Percentiles rank a stretch among this genome's conserved stretches.
Conservation (phyloP, 2,888 invertebrate genomes). For the Nemotelus pantherinus region DNA sequence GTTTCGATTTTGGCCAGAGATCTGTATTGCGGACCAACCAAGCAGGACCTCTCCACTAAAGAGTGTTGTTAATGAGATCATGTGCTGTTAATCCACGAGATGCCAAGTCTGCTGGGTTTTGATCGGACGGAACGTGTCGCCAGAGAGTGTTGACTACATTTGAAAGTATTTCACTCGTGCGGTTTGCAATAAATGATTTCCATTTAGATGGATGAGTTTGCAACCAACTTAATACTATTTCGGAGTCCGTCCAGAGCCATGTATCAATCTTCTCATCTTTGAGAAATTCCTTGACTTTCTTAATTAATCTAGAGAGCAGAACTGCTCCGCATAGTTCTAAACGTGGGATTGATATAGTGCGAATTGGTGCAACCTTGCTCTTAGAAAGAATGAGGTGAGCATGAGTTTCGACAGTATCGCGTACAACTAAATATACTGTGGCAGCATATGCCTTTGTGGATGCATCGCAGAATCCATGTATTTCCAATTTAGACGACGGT, state of each 20-base stretch:
- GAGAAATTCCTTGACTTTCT: no score
- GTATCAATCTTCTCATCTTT: no score
- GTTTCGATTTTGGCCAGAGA: background rate
- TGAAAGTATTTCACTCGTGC: background rate
- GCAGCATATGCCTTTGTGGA: background rate
- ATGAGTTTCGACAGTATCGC: no score
- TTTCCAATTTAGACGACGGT: background rate
- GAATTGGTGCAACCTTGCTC: no score
- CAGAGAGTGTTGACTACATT: background rate
- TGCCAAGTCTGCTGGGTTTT: background rate
- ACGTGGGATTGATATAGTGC: no score
- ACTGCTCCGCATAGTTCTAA: no score
- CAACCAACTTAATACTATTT: background rate
- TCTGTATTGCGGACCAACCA: background rate
- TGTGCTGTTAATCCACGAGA: background rate
- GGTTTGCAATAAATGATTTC: constrained; percentile 6
- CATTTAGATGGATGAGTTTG: background rate
- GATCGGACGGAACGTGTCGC: background rate
- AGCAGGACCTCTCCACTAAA: background rate
- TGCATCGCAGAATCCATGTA: background rate
- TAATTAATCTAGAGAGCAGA: no score
- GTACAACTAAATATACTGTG: no score
- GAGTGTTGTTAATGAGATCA: background rate
- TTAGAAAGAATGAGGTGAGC: no score
- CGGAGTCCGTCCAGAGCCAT: background rate